Base-by-base conservation (phyloP, 2,888 invertebrate species). In the Quadroppia sp. region DNA sequence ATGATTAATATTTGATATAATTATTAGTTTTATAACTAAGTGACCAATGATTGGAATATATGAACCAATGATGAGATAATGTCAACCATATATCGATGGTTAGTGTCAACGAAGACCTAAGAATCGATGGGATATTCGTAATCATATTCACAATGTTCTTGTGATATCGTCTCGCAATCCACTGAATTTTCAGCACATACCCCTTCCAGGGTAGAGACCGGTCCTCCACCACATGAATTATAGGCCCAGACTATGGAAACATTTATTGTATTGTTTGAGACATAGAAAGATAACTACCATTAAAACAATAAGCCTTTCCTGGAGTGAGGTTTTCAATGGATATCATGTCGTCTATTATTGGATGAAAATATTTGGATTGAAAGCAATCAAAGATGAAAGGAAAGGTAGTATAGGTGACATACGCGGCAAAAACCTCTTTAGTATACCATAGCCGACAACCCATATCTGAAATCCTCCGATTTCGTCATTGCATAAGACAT, bases 131-230 rank as follows among this genome's bases (percentile, higher is more conserved):
- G 3, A 73, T 73, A 67, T 42, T 73, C 69, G 56, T 25, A 67
- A 32, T 73, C 73, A 42, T 45, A 45, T 36, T 73, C 73, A 30
- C 73, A 73, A 32, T 73, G 73, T 45, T 73, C 69, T 17, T 42
- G 48, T 1, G 73, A 73, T 4, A 7, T 25, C 7, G 45, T 25
- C 1, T 11, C 11, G 20, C 73, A 73, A 15, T 73, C 69, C 9
- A 67, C 0, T 25, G 9, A 15, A 20, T 73, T 73, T n/a, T 69
- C 40, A 36, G 73, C 73, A 28, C 73, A 73, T 30, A 73, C 73
- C n/a, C 73, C 73, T 56, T 73, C 73, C 67, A 73, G 25, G n/a
- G 67, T 73, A 28, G 69, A 73, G 20, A 73, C 73, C 32, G 73
- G 73, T 70, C 73, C 73, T 13, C 45, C 48, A 7, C 73, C 73